Conservation (phyloP, 2,797 vertebrate species). For the Scolopax bukidnonensis region DNA sequence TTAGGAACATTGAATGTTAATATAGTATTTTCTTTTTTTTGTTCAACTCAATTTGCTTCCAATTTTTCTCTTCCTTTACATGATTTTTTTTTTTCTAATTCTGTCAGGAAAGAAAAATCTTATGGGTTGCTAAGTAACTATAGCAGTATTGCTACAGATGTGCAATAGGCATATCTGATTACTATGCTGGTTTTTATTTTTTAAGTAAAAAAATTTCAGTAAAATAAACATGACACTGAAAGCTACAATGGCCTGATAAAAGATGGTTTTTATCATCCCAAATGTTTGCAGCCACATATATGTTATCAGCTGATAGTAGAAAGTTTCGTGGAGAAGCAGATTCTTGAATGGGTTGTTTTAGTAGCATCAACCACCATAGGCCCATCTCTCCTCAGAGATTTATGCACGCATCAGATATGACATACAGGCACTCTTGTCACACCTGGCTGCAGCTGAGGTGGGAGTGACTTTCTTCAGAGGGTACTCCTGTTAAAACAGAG, state of each 20-base stretch:
- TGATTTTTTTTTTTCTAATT: background rate
- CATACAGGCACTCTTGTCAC: background rate
- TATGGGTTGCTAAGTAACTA: slow-evolving; percentile 69
- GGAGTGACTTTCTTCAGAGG: background rate
- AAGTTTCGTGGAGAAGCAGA: background rate
- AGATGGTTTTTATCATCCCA: background rate
- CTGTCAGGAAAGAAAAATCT: background rate
- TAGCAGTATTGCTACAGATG: slow-evolving; percentile 28
- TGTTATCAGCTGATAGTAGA: background rate
- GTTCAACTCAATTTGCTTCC: slow-evolving; percentile 29
- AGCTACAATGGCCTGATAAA: background rate
- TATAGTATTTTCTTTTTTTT: background rate
- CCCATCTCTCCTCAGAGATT: background rate
- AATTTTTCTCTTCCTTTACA: slow-evolving; percentile 35
- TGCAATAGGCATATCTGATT: background rate
- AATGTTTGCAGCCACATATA: background rate
- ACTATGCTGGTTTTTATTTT: background rate
- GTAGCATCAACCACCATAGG: background rate
- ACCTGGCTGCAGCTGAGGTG: background rate
- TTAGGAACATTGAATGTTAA: background rate
- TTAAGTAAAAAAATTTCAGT: background rate
- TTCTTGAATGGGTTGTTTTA: background rate
- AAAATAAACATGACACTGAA: background rate
- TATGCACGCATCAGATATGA: background rate
- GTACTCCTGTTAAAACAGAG: background rate